These are phyloP conservation scores for Drosophila pegasa DNA, from an alignment of 2,888 invertebrate species.

Conservation along the genomic window DNA sequence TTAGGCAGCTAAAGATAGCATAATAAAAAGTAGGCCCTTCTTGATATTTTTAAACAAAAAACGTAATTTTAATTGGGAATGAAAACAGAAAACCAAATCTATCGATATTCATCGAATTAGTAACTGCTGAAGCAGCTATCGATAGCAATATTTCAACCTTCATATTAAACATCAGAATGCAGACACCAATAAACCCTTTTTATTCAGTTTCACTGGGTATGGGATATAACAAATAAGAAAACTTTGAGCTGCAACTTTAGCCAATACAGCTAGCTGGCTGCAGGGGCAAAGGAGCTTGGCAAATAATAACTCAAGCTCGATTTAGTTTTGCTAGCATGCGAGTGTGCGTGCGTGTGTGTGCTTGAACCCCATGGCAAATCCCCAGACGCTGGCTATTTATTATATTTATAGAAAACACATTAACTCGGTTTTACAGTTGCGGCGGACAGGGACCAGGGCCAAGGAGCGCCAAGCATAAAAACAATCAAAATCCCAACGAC, in stretches of 20 bases:
- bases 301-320: constrained; percentile 44
- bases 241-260: constrained; percentile 30
- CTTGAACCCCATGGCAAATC: constrained; percentile 27
- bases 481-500: constrained; percentile 61
- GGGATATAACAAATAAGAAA: constrained; percentile 33
- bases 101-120: neutral
- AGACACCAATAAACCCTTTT: neutral
- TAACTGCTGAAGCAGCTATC: neutral
- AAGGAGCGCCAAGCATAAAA: constrained; percentile 32
- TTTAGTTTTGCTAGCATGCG: constrained; percentile 39
- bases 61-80: too few relatives aligned
- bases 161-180: neutral
- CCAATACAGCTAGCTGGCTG: neutral
- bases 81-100: too few relatives aligned
- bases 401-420: constrained; percentile 73
- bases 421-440: constrained; percentile 59
- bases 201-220: neutral
- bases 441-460: constrained; percentile 9
- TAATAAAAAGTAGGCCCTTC: too few relatives aligned
- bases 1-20: too few relatives aligned
- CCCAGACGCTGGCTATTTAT: constrained; percentile 52
- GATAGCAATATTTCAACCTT: too few relatives aligned
- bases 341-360: constrained; percentile 3
- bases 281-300: neutral
- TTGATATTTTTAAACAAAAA: too few relatives aligned